Evolutionary conservation across 2,888 invertebrate species (phyloP).

Genomic region (Xanthia togata): DNA sequence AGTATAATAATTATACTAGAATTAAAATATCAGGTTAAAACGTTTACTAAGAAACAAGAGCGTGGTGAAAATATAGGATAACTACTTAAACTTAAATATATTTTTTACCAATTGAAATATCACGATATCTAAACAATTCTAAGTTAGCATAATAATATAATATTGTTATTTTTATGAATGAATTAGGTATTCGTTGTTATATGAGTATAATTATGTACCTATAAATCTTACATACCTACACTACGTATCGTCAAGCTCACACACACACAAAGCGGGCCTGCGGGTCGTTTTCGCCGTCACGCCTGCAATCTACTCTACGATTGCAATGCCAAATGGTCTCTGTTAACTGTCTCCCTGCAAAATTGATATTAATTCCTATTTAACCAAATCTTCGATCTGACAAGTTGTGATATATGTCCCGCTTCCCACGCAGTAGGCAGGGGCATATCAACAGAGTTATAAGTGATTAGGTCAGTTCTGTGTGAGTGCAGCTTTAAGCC

Average conservation of each 20-base stretch:
- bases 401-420: neutral
- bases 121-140: too few relatives aligned
- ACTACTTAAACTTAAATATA: neutral
- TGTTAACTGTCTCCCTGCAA: neutral
- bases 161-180: too few relatives aligned
- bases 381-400: neutral
- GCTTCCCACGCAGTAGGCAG: too few relatives aligned
- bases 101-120: too few relatives aligned
- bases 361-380: neutral
- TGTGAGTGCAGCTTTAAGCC: constrained; percentile 6
- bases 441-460: neutral
- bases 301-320: too few relatives aligned
- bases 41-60: neutral
- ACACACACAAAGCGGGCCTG: too few relatives aligned
- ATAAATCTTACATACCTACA: too few relatives aligned
- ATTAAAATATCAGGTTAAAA: constrained; percentile 34
- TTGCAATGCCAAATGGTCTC: neutral
- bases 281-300: too few relatives aligned
- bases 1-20: neutral
- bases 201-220: too few relatives aligned
- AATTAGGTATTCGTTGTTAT: too few relatives aligned
- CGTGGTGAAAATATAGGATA: neutral
- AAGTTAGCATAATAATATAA: too few relatives aligned
- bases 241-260: too few relatives aligned
- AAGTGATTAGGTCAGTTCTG: constrained; percentile 5